These are phyloP conservation scores for Rhagonycha lutea DNA, from an alignment of 2,888 invertebrate genomes.

Conservation along the genomic window DNA sequence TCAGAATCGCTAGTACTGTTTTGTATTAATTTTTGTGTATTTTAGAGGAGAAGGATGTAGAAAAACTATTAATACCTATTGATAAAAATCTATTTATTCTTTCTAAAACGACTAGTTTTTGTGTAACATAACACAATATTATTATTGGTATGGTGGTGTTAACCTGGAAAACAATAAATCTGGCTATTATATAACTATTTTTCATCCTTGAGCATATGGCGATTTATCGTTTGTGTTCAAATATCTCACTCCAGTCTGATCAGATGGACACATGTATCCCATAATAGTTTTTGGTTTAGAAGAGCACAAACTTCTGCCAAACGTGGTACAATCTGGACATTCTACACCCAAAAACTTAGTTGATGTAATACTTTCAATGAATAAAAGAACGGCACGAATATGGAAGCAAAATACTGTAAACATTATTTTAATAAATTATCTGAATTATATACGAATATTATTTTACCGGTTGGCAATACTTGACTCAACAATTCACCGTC, in stretches of 20 bases:
- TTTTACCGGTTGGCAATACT: background rate
- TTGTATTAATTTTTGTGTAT: too few relatives aligned
- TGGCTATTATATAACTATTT: too few relatives aligned
- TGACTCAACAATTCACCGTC: background rate
- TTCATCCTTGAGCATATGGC: background rate
- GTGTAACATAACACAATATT: too few relatives aligned
- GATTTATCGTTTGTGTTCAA: background rate
- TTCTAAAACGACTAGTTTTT: too few relatives aligned
- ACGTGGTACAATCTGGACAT: background rate
- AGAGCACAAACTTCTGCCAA: background rate
- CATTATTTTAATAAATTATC: background rate
- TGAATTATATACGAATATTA: background rate
- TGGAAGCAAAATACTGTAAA: slow-evolving; percentile 7
- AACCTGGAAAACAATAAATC: too few relatives aligned
- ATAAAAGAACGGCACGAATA: background rate
- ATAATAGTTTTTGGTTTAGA: background rate
- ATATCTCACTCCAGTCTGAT: background rate
- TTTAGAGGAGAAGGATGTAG: too few relatives aligned
- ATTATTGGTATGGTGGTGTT: too few relatives aligned
- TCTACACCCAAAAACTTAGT: background rate
- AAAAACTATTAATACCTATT: too few relatives aligned
- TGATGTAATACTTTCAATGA: slow-evolving; percentile 5
- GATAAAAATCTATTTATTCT: too few relatives aligned
- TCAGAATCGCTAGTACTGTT: too few relatives aligned
- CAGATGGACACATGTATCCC: slow-evolving; percentile 7